phyloP scores from a whole-genome alignment of 2,888 invertebrate genomes.

The Neoaliturus tenellus region DNA sequence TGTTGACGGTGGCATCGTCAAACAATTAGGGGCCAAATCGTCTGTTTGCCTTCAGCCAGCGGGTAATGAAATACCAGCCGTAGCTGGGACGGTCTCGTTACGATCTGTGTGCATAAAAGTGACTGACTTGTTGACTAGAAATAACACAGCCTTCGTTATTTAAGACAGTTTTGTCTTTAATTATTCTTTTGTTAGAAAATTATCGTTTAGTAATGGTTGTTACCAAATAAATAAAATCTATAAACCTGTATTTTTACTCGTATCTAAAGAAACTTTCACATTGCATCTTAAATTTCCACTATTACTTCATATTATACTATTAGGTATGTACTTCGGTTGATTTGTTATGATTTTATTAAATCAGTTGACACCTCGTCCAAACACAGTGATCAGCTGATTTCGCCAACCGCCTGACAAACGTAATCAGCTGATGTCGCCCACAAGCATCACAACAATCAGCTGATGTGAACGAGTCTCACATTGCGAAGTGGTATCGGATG shows the following conservation, averaged over 20 bases:
- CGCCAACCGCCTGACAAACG: neutral
- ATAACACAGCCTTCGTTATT: neutral
- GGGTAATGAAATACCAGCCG: slow-evolving; percentile 41
- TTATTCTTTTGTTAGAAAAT: too few relatives aligned
- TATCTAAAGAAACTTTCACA: too few relatives aligned
- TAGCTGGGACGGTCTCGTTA: neutral
- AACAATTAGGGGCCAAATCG: slow-evolving; percentile 44
- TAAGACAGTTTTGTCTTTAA: neutral
- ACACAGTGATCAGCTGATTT: slow-evolving; percentile 1
- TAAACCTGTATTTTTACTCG: too few relatives aligned
- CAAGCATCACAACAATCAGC: slow-evolving; percentile 13
- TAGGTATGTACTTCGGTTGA: too few relatives aligned
- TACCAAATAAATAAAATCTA: too few relatives aligned
- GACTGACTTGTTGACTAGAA: neutral
- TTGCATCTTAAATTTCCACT: too few relatives aligned
- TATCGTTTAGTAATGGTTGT: too few relatives aligned
- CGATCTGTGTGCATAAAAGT: neutral
- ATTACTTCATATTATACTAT: too few relatives aligned
- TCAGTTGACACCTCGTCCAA: neutral
- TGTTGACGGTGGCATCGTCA: slow-evolving; percentile 28
- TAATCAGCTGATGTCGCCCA: slow-evolving; percentile 24
- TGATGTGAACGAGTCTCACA: slow-evolving; percentile 1
- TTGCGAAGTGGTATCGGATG: neutral
- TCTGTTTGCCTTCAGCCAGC: slow-evolving; percentile 30
- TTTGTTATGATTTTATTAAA: too few relatives aligned